phyloP scores from a whole-genome alignment of 2,113 vertebrate species.

The Podocnemis expansa region DNA sequence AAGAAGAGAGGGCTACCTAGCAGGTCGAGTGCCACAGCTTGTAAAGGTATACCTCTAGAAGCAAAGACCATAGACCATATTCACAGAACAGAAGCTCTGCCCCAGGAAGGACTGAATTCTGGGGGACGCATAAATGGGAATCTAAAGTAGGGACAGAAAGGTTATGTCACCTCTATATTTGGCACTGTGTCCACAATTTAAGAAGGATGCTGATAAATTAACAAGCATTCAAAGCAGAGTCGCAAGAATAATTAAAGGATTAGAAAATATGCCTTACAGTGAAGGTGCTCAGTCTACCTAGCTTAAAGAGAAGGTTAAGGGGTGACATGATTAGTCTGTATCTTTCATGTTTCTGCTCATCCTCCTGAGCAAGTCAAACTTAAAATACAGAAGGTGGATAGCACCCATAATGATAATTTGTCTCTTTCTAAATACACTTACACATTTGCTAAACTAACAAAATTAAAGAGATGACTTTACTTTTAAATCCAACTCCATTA shows the following conservation, averaged over 20 bases:
- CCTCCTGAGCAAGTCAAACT: not conserved
- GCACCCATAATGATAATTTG: not conserved
- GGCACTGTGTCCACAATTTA: not conserved
- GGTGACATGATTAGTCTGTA: not conserved
- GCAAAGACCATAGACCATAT: not conserved
- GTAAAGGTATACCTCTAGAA: not conserved
- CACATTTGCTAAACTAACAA: not conserved
- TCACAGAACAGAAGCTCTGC: not conserved
- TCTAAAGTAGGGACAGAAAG: not conserved
- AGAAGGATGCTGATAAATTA: not conserved
- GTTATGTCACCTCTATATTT: not conserved
- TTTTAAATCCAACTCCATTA: not conserved
- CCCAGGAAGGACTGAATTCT: not conserved
- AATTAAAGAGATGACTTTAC: not conserved
- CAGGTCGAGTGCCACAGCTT: not conserved
- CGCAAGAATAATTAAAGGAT: not conserved
- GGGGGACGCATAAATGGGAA: not conserved
- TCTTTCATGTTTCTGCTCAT: not conserved
- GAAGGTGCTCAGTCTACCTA: not conserved
- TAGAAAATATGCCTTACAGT: not conserved
- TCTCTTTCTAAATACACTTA: not conserved
- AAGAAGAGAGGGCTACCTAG: not conserved
- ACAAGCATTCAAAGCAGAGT: not conserved
- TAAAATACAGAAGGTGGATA: not conserved
- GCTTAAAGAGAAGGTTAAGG: not conserved